These are phyloP conservation scores for Hyperoplus lanceolatus DNA, from an alignment of 2,797 vertebrate species.

Conservation along the genomic window DNA sequence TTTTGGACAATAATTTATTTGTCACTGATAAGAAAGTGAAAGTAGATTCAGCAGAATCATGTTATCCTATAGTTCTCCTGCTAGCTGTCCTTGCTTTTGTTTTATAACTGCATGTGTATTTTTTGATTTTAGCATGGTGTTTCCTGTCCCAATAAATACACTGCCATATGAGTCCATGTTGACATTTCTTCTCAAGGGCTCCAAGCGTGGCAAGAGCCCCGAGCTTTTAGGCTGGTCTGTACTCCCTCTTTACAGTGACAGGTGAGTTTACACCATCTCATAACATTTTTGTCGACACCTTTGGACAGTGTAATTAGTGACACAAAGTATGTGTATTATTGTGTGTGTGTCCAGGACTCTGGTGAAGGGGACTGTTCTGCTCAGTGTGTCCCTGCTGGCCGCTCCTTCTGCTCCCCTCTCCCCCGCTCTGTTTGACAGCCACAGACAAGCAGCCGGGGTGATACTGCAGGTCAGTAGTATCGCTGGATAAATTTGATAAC, in stretches of 20 bases:
- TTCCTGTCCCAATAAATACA: constrained; percentile 73
- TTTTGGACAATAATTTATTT: neutral
- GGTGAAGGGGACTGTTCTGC: constrained; percentile 75
- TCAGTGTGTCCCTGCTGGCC: constrained; percentile 75
- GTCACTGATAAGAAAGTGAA: neutral
- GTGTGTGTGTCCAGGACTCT: constrained; percentile 69
- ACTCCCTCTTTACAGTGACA: constrained; percentile 78
- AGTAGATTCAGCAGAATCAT: neutral
- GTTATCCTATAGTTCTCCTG: neutral
- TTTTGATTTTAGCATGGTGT: constrained; percentile 77
- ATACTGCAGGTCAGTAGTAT: constrained; percentile 78
- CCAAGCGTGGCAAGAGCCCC: constrained; percentile 71
- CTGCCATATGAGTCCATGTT: constrained; percentile 84
- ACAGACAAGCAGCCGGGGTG: constrained; percentile 73
- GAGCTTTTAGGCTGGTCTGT: constrained; percentile 82
- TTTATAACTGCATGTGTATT: neutral
- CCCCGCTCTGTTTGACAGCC: constrained; percentile 78
- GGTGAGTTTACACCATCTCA: constrained; percentile 48
- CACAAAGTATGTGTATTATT: neutral
- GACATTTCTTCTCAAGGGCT: constrained; percentile 77
- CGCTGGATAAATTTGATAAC: constrained; percentile 17
- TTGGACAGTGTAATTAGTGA: neutral
- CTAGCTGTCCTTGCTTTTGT: neutral
- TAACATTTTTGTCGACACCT: neutral
- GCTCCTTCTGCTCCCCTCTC: constrained; percentile 60